Conservation (phyloP, 2,797 vertebrate species). For the Tachyglossus aculeatus region DNA sequence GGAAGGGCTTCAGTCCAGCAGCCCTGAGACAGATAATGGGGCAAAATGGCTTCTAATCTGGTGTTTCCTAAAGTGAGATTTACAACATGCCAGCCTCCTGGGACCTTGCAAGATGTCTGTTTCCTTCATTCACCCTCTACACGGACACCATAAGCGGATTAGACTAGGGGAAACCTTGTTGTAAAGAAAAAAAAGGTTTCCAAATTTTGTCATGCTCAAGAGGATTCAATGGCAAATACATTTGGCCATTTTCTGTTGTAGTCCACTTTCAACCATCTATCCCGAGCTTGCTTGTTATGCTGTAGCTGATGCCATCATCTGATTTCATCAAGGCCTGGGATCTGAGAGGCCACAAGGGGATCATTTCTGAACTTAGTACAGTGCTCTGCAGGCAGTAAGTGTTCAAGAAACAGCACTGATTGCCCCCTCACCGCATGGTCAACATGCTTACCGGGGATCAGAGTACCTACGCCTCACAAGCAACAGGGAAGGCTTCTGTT, state of each 20-base stretch:
- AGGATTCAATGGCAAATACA: background rate
- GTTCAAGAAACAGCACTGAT: too few relatives aligned
- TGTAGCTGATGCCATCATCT: too few relatives aligned
- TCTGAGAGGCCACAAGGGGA: too few relatives aligned
- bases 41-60: background rate
- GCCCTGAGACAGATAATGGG: background rate
- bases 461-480: too few relatives aligned
- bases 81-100: background rate
- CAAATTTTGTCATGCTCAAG: accelerated
- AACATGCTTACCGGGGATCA: too few relatives aligned
- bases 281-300: too few relatives aligned
- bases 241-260: background rate
- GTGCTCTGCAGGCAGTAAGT: too few relatives aligned
- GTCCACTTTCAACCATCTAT: background rate
- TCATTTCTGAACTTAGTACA: too few relatives aligned
- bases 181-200: background rate
- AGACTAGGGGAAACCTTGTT: background rate
- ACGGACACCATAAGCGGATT: background rate
- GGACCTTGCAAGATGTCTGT: accelerated
- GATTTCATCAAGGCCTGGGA: too few relatives aligned
- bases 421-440: too few relatives aligned
- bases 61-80: background rate
- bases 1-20: too few relatives aligned
- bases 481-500: too few relatives aligned
- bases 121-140: background rate